A percentile compares a stretch with the other conserved stretches of the same genome.
These are phyloP conservation scores for Drosophila kuntzei DNA, from an alignment of 2,888 invertebrate genomes.

Conservation along the genomic window DNA sequence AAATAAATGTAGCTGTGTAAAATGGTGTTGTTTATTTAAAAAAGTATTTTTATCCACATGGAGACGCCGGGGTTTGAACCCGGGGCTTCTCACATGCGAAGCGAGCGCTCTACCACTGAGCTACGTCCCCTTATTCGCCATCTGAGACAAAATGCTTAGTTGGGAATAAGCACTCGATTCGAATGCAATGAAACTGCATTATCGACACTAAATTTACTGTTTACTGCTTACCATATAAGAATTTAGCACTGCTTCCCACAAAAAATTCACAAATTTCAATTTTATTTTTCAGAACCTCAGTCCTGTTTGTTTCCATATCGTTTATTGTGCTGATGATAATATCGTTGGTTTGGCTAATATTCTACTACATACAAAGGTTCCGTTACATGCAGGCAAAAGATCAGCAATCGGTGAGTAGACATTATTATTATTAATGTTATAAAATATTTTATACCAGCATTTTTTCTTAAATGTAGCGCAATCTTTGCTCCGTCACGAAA, in stretches of 20 bases:
- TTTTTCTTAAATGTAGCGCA: constrained; percentile 88
- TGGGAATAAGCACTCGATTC: background rate
- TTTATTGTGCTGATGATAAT: constrained; percentile 98
- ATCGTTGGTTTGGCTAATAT: constrained; percentile 97
- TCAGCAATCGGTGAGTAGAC: constrained; percentile 92
- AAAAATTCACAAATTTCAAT: background rate
- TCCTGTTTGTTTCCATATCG: constrained; percentile 97
- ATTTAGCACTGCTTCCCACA: background rate
- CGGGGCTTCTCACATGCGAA: constrained; percentile 83
- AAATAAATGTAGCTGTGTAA: background rate
- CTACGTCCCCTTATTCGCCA: constrained; percentile 67
- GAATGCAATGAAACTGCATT: background rate
- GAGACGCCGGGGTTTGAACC: constrained; percentile 83
- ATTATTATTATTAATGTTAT: no score
- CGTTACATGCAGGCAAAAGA: constrained; percentile 98
- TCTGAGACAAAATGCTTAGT: background rate
- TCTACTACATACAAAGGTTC: constrained; percentile 98
- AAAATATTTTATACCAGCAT: no score
- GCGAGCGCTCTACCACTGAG: constrained; percentile 83
- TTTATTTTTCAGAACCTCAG: constrained; percentile 91
- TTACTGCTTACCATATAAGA: constrained; percentile 1
- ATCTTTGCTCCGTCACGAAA: constrained; percentile 96
- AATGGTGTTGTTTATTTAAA: background rate
- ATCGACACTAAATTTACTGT: background rate
- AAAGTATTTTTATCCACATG: constrained; percentile 17